Evolutionary conservation across 1,140 invertebrate genomes (phyloP).

Genomic region (Pachypsylla venusta): DNA sequence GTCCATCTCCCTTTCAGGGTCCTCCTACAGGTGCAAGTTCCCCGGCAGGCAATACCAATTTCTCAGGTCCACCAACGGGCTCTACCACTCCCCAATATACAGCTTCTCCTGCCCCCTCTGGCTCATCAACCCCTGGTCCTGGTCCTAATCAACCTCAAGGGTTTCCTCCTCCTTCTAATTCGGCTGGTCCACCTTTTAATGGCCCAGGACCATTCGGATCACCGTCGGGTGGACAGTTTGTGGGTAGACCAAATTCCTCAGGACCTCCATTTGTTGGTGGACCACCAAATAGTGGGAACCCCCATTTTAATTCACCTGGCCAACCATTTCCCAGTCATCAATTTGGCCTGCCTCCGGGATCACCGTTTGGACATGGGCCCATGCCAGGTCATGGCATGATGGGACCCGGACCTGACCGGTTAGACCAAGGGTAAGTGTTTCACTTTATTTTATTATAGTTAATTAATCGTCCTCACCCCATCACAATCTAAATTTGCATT

Average conservation of each 20-base stretch:
- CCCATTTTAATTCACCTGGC: slow-evolving; percentile 46
- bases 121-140: slow-evolving; percentile 55
- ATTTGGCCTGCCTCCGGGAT: slow-evolving; percentile 52
- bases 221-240: slow-evolving; percentile 43
- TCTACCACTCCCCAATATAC: slow-evolving; percentile 57
- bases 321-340: slow-evolving; percentile 44
- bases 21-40: slow-evolving; percentile 46
- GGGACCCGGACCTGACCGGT: slow-evolving; percentile 44
- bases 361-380: slow-evolving; percentile 40
- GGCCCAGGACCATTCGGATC: slow-evolving; percentile 48
- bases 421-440: slow-evolving; percentile 51
- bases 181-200: slow-evolving; percentile 44
- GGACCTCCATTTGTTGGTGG: slow-evolving; percentile 46
- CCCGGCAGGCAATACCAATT: slow-evolving; percentile 42
- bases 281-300: slow-evolving; percentile 41
- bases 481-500: too few species aligned
- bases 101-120: slow-evolving; percentile 54
- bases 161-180: slow-evolving; percentile 46
- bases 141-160: slow-evolving; percentile 41
- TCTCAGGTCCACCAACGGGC: slow-evolving; percentile 49
- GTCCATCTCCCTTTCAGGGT: slow-evolving; percentile 41
- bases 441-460: slow-evolving; percentile 1
- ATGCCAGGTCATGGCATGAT: slow-evolving; percentile 31
- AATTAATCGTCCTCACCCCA: too few species aligned
- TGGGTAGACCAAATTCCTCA: slow-evolving; percentile 48